These are phyloP conservation scores for Perithous albicinctus DNA, from an alignment of 2,888 invertebrate genomes.

Conservation along the genomic window DNA sequence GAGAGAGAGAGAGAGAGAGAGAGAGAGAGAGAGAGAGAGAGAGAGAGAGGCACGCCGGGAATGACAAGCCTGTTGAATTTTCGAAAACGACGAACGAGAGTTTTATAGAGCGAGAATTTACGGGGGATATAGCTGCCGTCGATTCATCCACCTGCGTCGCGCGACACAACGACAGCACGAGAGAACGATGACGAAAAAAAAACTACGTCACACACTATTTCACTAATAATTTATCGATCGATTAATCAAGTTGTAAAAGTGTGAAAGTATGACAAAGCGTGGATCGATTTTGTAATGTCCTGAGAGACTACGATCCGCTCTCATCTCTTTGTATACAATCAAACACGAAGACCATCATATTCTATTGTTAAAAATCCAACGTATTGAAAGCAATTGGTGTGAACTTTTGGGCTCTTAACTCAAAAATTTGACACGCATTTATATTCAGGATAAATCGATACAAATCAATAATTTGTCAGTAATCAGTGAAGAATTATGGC, in stretches of 20 bases:
- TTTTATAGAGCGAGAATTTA: constrained; percentile 38
- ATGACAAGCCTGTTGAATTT: constrained; percentile 56
- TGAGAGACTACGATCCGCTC: neutral
- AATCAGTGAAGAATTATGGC: too few species aligned
- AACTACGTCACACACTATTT: constrained; percentile 7
- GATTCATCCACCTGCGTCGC: neutral
- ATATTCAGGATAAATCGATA: too few species aligned
- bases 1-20: neutral
- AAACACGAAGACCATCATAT: too few species aligned
- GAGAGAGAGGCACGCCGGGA: neutral
- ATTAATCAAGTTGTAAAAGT: constrained; percentile 25
- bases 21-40: neutral
- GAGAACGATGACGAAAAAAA: neutral
- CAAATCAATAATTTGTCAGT: too few species aligned
- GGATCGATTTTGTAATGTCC: neutral
- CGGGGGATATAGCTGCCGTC: neutral
- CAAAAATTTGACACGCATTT: too few species aligned
- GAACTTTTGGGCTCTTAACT: too few species aligned
- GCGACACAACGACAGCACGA: too few species aligned
- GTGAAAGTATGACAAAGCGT: neutral
- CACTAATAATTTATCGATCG: constrained; percentile 51
- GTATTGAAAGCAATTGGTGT: too few species aligned
- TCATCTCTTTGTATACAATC: too few species aligned
- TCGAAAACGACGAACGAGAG: constrained; percentile 6
- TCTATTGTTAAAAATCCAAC: too few species aligned